These are phyloP conservation scores for Pogonocichla stellata DNA, from an alignment of 2,113 vertebrate genomes.

Conservation along the genomic window DNA sequence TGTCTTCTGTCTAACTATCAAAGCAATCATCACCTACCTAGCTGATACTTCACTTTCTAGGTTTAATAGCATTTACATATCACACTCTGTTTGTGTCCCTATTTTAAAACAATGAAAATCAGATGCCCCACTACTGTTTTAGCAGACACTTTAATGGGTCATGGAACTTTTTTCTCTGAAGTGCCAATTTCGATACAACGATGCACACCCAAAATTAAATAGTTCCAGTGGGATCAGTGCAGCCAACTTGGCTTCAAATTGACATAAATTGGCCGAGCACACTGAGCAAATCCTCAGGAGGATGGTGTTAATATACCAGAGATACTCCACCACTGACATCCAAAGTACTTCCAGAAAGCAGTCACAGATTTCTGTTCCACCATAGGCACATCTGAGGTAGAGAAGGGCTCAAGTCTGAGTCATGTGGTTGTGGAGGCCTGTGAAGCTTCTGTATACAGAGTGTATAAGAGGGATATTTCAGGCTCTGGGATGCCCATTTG, in stretches of 20 bases:
- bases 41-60: background rate
- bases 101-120: background rate
- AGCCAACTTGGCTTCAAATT: background rate
- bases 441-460: background rate
- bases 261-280: background rate
- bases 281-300: background rate
- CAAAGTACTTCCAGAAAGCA: background rate
- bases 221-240: background rate
- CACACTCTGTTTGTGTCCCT: background rate
- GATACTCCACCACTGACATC: background rate
- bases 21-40: background rate
- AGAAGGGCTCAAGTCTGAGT: background rate
- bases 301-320: background rate
- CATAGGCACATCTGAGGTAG: background rate
- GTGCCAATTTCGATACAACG: background rate
- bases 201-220: background rate
- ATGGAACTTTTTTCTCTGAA: background rate
- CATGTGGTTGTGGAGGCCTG: background rate
- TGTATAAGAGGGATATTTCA: background rate
- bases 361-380: background rate
- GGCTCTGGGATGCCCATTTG: background rate
- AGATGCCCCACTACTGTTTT: background rate
- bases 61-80: background rate
- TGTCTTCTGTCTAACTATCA: background rate
- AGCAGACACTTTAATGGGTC: background rate